These are phyloP conservation scores for Dolichopus griseipennis DNA, from an alignment of 2,888 invertebrate genomes.

Conservation along the genomic window DNA sequence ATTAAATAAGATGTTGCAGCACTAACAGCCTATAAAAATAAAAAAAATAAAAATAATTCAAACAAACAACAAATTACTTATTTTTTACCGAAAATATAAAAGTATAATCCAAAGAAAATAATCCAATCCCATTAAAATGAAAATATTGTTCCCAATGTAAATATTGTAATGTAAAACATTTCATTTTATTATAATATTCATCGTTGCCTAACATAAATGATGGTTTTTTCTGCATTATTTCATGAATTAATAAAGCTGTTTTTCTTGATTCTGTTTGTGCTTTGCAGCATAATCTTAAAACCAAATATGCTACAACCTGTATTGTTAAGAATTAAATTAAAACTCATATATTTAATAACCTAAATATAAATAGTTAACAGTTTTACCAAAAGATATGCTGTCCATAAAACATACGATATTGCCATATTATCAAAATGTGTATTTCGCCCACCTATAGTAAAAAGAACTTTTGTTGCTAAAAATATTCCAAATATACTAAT, in stretches of 20 bases:
- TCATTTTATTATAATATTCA: conserved; percentile 43
- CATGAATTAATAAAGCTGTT: conserved; percentile 42
- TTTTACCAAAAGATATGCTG: conserved; percentile 10
- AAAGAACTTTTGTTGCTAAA: conserved; percentile 39
- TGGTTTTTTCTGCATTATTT: conserved; percentile 44
- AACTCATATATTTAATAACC: no score
- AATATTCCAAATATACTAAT: conserved; percentile 40
- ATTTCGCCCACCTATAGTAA: conserved; percentile 34
- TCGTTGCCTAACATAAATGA: conserved; percentile 42
- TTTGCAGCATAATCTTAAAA: conserved; percentile 36
- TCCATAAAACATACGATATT: conserved; percentile 36
- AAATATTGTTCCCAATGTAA: conserved; percentile 43
- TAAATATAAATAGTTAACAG: not conserved
- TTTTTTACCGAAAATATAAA: conserved; percentile 41
- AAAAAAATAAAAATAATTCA: not conserved
- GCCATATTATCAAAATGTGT: conserved; percentile 33
- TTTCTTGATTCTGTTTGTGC: conserved; percentile 37
- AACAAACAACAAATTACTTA: not conserved
- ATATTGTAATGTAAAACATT: conserved; percentile 41
- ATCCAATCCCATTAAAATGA: conserved; percentile 41
- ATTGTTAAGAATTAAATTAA: conserved; percentile 25
- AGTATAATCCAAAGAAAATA: conserved; percentile 41
- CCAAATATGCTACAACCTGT: conserved; percentile 34
- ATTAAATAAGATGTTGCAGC: conserved; percentile 43
- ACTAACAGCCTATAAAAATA: conserved; percentile 35